phyloP scores from a whole-genome alignment of 2,113 vertebrate genomes.

The Chloropsis cyanopogon region DNA sequence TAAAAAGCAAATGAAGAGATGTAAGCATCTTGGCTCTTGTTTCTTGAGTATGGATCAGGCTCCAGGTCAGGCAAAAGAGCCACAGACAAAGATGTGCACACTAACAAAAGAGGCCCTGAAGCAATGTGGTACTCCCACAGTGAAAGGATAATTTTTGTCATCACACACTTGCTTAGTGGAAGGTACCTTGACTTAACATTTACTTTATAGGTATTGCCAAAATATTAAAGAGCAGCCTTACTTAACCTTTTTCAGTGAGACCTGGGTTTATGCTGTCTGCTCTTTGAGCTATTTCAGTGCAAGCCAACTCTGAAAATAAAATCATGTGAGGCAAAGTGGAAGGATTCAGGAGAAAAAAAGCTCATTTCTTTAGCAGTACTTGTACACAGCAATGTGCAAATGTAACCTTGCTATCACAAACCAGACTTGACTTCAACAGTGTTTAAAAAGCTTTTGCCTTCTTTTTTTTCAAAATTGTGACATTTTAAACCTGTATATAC shows the following conservation, averaged over 20 bases:
- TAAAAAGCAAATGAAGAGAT: neutral
- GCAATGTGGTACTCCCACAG: neutral
- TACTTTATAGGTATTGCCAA: neutral
- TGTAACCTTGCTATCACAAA: neutral
- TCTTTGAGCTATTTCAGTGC: neutral
- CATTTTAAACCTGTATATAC: neutral
- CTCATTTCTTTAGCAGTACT: neutral
- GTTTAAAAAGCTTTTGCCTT: neutral
- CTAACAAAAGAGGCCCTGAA: neutral
- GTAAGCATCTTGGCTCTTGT: neutral
- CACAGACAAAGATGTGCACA: neutral
- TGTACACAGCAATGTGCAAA: neutral
- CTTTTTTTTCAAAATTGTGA: neutral
- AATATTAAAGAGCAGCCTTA: neutral
- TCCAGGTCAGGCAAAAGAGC: neutral
- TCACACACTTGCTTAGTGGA: neutral
- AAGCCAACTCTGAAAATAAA: neutral
- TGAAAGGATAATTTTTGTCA: neutral
- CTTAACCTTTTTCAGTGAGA: neutral
- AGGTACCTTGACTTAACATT: neutral
- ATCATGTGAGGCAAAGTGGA: neutral
- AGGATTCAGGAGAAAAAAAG: neutral
- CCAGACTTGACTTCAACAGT: neutral
- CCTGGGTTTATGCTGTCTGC: neutral
- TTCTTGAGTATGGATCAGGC: neutral